phyloP scores from a whole-genome alignment of 2,113 vertebrate species.

The Protomyctophum bolini region DNA sequence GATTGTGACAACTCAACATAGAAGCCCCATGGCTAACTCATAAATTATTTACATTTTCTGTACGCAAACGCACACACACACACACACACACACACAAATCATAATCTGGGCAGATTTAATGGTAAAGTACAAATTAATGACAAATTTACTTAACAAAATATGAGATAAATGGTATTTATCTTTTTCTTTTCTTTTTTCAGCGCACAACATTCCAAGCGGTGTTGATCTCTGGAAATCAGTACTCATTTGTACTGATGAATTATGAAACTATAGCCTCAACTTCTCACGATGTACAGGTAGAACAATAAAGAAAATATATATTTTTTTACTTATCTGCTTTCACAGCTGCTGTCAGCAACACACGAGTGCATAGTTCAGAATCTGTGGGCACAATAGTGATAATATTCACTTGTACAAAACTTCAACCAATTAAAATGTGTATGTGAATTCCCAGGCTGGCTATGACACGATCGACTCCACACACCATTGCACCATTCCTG shows the following conservation, averaged over 20 bases:
- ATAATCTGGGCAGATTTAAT: neutral
- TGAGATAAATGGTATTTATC: neutral
- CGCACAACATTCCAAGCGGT: constrained; percentile 65
- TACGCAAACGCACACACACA: too few relatives aligned
- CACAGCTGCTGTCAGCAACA: neutral
- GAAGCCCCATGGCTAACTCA: too few relatives aligned
- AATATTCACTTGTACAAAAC: too few relatives aligned
- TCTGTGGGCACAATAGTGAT: too few relatives aligned
- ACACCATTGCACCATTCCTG: constrained; percentile 52
- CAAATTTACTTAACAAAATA: neutral
- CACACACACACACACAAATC: too few relatives aligned
- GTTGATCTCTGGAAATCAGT: constrained; percentile 48
- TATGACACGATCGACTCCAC: constrained; percentile 46
- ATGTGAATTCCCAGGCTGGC: constrained; percentile 53
- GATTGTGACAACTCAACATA: too few relatives aligned
- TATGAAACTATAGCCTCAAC: constrained; percentile 54
- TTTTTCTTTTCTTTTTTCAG: constrained; percentile 38
- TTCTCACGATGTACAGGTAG: neutral
- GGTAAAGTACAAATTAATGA: neutral
- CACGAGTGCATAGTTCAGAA: too few relatives aligned
- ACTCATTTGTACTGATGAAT: constrained; percentile 70
- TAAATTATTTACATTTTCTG: too few relatives aligned
- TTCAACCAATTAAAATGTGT: neutral
- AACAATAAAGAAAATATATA: neutral
- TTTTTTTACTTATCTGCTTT: neutral